Base-by-base conservation (phyloP, 2,797 vertebrate species). In the Diglossa cyanea region DNA sequence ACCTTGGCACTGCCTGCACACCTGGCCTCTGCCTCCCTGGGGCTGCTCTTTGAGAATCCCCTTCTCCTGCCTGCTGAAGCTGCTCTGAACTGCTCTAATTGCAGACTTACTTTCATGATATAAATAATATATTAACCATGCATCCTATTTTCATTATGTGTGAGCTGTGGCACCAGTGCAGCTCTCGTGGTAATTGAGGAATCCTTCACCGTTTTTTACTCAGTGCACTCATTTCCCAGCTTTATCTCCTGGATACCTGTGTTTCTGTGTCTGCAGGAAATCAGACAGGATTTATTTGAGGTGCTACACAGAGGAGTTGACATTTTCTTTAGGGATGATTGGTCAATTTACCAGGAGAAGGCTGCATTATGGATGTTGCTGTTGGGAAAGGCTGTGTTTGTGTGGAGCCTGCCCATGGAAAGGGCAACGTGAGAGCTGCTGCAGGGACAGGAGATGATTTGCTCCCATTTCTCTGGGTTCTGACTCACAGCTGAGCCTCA, bases 71-170 rank as follows among this genome's bases (percentile, higher is more conserved):
- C 72, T 92, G 88, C 90, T 80, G 54, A n/a, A 48, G 61, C 94
- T 77, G 62, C 37, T 60, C 19, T 28, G 62, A 61, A 81, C 44
- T 44, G 73, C 33, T 93, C 88, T 93, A 70, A 94, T 60, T 93
- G 92, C 89, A 92, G 60, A 8, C 75, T 92, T 47, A 3, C 85
- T 86, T 73, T 72, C 60, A 13, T 65, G 7, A 33, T 40, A 90
- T 81, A 70, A 95, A 86, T 93, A 92, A 95, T 88, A 40, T 26
- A 94, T 87, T 83, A 91, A 80, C 62, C 45, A 13, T 79, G 76
- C 82, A 63, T 83, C 74, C 86, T 61, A 13, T 78, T 88, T 77
- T 80, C 85, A 48, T 94, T 62, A 37, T 9, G 28, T 12, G 24
- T 24, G 79, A 91, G 83, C 93, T 65, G 63, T 0, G 1, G 84